Conservation (phyloP, 2,797 vertebrate genomes). For the Miichthys miiuy region DNA sequence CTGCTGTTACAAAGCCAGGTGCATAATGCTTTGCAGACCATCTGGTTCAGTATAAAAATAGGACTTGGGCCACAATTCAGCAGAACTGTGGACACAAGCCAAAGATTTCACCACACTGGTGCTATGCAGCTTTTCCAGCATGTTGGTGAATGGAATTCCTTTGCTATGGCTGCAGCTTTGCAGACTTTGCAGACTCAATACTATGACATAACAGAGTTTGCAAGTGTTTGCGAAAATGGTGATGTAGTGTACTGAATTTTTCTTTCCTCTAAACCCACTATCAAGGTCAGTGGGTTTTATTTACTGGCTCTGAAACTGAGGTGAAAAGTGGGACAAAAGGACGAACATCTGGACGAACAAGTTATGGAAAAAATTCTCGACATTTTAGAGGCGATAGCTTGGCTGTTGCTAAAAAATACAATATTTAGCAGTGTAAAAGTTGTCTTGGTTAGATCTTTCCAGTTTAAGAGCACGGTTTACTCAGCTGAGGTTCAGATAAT, state of each 20-base stretch:
- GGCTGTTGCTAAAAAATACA: background rate
- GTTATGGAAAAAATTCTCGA: background rate
- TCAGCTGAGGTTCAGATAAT: conserved; percentile 20
- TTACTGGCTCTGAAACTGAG: conserved; percentile 8
- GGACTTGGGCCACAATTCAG: conserved; percentile 5
- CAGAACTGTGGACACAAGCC: conserved; percentile 22
- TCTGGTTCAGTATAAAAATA: conserved; percentile 30
- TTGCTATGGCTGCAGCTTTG: conserved; percentile 28
- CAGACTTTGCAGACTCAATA: conserved; percentile 18
- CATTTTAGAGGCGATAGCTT: background rate
- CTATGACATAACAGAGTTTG: conserved; percentile 35
- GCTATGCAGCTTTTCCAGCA: conserved; percentile 40
- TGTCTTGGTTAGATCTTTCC: background rate
- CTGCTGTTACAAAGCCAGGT: conserved; percentile 26
- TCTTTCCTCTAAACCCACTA: background rate
- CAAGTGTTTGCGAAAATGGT: conserved; percentile 18
- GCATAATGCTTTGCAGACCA: conserved; percentile 51
- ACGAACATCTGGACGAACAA: conserved; percentile 26
- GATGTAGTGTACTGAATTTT: conserved; percentile 4
- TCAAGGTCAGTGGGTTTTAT: background rate
- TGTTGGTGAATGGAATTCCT: conserved; percentile 64
- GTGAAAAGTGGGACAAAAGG: conserved; percentile 5
- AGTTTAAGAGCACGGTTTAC: background rate
- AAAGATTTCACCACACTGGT: conserved; percentile 41
- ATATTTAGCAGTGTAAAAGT: background rate